These are phyloP conservation scores for Porites cylindrica DNA, from an alignment of 92 coral and sea anemone genomes.

Conservation along the genomic window DNA sequence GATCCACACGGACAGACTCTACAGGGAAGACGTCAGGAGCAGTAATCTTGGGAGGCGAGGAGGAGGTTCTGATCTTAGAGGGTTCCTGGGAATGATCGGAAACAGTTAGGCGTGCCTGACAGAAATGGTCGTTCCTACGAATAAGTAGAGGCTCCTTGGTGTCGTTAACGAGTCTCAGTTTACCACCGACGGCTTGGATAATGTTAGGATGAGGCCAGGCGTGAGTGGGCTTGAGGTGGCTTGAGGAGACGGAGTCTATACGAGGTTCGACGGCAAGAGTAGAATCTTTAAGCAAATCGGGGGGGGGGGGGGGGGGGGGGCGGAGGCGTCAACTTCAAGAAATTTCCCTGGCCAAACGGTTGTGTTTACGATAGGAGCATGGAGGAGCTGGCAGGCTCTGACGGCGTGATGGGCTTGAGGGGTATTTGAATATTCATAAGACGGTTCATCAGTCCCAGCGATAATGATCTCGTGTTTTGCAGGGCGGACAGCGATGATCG, in stretches of 20 bases:
- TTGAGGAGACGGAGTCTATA: slow-evolving; percentile 23
- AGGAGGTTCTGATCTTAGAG: neutral
- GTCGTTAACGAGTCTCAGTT: slow-evolving; percentile 39
- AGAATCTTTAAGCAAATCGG: slow-evolving; percentile 22
- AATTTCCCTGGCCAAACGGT: slow-evolving; percentile 47
- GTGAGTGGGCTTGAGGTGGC: slow-evolving; percentile 12
- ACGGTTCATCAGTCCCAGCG: slow-evolving; percentile 34
- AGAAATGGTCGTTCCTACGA: slow-evolving; percentile 45
- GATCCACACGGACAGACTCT: slow-evolving; percentile 15
- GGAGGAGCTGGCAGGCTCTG: slow-evolving; percentile 41
- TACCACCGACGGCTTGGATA: slow-evolving; percentile 39
- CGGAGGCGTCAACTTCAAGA: slow-evolving; percentile 37
- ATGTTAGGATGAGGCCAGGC: neutral
- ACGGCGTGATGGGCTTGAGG: slow-evolving; percentile 22
- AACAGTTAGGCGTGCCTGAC: slow-evolving; percentile 36
- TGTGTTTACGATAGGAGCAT: slow-evolving; percentile 16
- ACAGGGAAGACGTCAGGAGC: neutral
- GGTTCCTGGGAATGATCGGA: neutral
- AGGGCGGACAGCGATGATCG: slow-evolving; percentile 42
- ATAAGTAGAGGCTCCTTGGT: slow-evolving; percentile 44
- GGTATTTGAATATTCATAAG: neutral
- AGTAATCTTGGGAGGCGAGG: neutral
- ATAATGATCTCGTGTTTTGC: slow-evolving; percentile 48
- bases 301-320: neutral
- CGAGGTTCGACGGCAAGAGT: slow-evolving; percentile 45